Evolutionary conservation across 1,140 invertebrate species (phyloP), one percentile per base, ranked within the genome.

Genomic region (Apis laboriosa): DNA sequence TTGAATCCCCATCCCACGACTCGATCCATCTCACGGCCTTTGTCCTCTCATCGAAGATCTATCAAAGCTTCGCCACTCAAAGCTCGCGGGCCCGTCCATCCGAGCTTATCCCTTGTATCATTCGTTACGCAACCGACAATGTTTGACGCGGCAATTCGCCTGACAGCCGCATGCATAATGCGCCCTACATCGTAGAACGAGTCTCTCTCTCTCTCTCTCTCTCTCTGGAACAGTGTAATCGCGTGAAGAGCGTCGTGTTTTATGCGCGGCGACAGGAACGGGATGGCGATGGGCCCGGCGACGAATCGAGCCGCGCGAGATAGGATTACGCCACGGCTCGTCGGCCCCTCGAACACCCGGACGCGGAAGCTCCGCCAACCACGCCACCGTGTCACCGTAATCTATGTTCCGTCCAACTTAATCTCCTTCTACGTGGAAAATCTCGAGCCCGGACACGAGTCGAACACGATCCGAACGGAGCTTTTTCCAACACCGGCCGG

Each of bases 251-350:
- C 79, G 63, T 76, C 72, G 72, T 81, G 79, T 81, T 81, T 81
- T 81, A 81, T 81, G 43, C 72, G 28, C 75, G 64, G 19, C 17
- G 80, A 78, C 80, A 78, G 74, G 71, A 83, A 83, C 80, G 74
- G 75, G 56, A 71, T 58, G 74, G 66, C 56, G 73, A 17, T 56
- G 75, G 63, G 74, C 70, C 58, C 66, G 63, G 28, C 81, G 81
- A 78, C 67, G 81, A 83, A 78, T 83, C 76, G 75, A 71, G 34
- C 28, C 66, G 81, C 66, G 66, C 53, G 64, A 78, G 81, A 81
- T 81, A 81, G 81, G 81, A 83, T 83, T 83, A 78, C 76, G 53
- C n/a, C 49, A 83, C 76, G 81, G 81, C 78, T 83, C 81, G 81
- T 78, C 76, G 81, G 68, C 81, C 60, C 24, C 34, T 43, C 81